Evolutionary conservation across 2,797 vertebrate species (phyloP).

Genomic region (Chelon auratus): DNA sequence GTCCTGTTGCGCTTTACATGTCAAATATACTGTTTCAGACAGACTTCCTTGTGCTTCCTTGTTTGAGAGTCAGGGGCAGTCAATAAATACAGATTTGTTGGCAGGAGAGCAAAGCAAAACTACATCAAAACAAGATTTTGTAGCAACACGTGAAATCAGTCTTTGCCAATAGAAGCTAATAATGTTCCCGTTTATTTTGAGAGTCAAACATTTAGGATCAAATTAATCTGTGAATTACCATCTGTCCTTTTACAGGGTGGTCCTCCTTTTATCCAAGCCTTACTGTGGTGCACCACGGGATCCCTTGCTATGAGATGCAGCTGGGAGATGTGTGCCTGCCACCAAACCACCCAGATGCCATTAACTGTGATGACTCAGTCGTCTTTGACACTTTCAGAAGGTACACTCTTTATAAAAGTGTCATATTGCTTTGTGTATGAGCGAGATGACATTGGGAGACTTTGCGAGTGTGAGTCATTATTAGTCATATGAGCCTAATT

Average conservation of each 20-base stretch:
- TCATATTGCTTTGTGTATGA: background rate
- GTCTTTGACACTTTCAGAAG: constrained; percentile 99
- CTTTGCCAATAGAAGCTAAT: constrained; percentile 20
- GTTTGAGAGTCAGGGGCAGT: background rate
- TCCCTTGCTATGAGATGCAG: constrained; percentile 98
- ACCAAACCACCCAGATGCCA: constrained; percentile 97
- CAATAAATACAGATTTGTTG: background rate
- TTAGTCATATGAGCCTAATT: no score
- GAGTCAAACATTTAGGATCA: constrained; percentile 4
- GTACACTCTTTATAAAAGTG: constrained; percentile 72
- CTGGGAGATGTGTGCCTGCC: constrained; percentile 97
- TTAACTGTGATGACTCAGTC: constrained; percentile 99
- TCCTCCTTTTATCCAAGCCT: constrained; percentile 99
- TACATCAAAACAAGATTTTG: constrained; percentile 2
- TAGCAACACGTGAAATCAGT: background rate
- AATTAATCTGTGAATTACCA: constrained; percentile 13
- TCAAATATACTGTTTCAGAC: background rate
- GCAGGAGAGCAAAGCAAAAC: background rate
- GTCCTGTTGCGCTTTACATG: background rate
- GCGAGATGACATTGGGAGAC: no score
- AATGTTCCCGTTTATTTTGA: background rate
- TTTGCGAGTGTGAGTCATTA: background rate
- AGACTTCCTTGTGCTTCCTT: background rate
- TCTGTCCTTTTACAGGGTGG: constrained; percentile 88
- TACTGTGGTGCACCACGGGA: constrained; percentile 99